Evolutionary conservation across 2,888 invertebrate genomes (phyloP).

Genomic region (Tortrix viridana): DNA sequence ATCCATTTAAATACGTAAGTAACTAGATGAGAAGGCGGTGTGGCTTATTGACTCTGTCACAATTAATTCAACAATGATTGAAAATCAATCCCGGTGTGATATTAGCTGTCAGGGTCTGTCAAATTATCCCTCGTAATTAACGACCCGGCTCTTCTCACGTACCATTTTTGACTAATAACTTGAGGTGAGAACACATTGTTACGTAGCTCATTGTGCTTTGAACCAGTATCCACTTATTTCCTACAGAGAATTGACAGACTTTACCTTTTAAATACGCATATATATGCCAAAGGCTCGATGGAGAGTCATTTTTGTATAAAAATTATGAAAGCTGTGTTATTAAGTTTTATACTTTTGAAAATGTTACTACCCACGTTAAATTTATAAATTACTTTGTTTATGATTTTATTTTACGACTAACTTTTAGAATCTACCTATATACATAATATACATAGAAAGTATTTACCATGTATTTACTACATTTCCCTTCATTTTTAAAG

Average conservation of each 20-base stretch:
- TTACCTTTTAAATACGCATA: slow-evolving; percentile 8
- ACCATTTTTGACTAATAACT: slow-evolving; percentile 60
- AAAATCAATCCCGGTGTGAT: slow-evolving; percentile 81
- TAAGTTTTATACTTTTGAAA: too few relatives aligned
- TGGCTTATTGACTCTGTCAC: slow-evolving; percentile 83
- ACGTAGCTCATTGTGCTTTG: slow-evolving; percentile 25
- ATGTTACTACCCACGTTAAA: too few relatives aligned
- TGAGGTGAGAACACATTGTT: slow-evolving; percentile 52
- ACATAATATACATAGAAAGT: too few relatives aligned
- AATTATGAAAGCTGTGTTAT: too few relatives aligned
- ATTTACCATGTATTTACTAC: neutral
- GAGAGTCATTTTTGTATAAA: too few relatives aligned
- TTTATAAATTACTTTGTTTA: too few relatives aligned
- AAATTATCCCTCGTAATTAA: slow-evolving; percentile 79
- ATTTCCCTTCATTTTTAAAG: neutral
- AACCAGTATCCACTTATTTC: slow-evolving; percentile 18
- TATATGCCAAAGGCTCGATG: too few relatives aligned
- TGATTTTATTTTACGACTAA: too few relatives aligned
- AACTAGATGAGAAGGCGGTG: slow-evolving; percentile 65
- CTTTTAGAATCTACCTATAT: too few relatives aligned
- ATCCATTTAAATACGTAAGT: slow-evolving; percentile 49
- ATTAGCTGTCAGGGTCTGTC: slow-evolving; percentile 81
- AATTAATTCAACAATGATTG: slow-evolving; percentile 81
- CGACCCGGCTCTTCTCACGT: slow-evolving; percentile 68
- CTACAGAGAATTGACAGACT: slow-evolving; percentile 14